Percentiles rank a stretch among this genome's conserved stretches.
Conservation (phyloP, 2,888 invertebrate species). For the Drosophila subquinaria region DNA sequence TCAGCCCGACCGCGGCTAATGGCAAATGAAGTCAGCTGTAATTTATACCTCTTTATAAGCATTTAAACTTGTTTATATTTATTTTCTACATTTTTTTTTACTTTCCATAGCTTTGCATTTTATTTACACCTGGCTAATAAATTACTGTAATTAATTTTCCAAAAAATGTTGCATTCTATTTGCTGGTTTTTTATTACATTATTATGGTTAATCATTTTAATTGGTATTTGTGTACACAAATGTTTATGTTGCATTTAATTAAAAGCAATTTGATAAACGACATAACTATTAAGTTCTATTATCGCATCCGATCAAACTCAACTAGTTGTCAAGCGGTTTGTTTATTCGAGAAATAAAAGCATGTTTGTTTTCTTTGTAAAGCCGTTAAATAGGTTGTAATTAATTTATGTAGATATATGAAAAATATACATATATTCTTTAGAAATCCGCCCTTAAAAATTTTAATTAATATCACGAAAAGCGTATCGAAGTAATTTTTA, state of each 20-base stretch:
- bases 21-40: conserved; percentile 55
- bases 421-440: background rate
- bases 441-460: background rate
- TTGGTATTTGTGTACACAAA: conserved; percentile 11
- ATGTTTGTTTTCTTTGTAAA: background rate
- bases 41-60: conserved; percentile 53
- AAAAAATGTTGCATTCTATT: conserved; percentile 36
- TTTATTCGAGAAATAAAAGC: background rate
- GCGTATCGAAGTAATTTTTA: too few species aligned
- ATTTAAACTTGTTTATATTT: conserved; percentile 42
- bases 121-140: conserved; percentile 66
- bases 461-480: background rate
- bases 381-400: background rate
- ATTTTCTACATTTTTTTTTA: conserved; percentile 17
- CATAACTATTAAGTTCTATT: conserved; percentile 7
- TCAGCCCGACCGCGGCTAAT: conserved; percentile 18
- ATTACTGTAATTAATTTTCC: conserved; percentile 67
- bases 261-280: conserved; percentile 7
- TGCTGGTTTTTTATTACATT: conserved; percentile 19
- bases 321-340: background rate
- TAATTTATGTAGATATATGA: background rate
- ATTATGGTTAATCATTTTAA: conserved; percentile 32
- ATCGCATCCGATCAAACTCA: background rate
- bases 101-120: conserved; percentile 41
- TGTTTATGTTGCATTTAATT: conserved; percentile 27